These are phyloP conservation scores for Sinocyclocheilus maitianheensis DNA, from an alignment of 2,113 vertebrate species.

Conservation along the genomic window DNA sequence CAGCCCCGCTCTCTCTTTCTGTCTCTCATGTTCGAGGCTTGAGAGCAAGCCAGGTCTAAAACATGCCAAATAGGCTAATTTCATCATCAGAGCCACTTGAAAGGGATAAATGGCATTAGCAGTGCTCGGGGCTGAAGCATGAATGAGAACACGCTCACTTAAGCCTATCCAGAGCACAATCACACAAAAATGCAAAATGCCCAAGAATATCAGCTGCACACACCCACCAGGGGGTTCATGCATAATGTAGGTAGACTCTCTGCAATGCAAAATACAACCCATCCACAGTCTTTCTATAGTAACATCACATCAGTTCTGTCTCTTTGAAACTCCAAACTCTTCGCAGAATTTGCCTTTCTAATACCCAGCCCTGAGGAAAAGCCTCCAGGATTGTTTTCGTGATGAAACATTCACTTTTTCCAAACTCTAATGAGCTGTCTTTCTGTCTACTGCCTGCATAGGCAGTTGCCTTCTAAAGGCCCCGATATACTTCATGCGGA, in stretches of 20 bases:
- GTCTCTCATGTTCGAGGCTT: not conserved
- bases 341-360: conserved; percentile 10
- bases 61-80: conserved; percentile 43
- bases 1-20: not conserved
- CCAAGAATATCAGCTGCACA: conserved; percentile 21
- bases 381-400: not conserved
- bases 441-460: not conserved
- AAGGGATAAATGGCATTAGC: conserved; percentile 51
- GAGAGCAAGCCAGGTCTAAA: not conserved
- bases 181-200: conserved; percentile 26
- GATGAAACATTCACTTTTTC: not conserved
- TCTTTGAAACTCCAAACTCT: conserved; percentile 3
- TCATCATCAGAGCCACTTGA: conserved; percentile 52
- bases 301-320: not conserved
- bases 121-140: conserved; percentile 35
- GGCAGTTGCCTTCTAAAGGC: not conserved
- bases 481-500: not conserved
- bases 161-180: conserved; percentile 33
- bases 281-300: not conserved
- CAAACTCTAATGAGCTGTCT: not conserved
- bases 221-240: conserved; percentile 10
- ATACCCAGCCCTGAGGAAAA: not conserved
- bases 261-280: conserved; percentile 12
- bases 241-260: conserved; percentile 35
- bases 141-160: conserved; percentile 30